A percentile compares a stretch with the other conserved stretches of the same genome.
phyloP scores from a whole-genome alignment of 2,113 vertebrate genomes.

The Chamaea fasciata region DNA sequence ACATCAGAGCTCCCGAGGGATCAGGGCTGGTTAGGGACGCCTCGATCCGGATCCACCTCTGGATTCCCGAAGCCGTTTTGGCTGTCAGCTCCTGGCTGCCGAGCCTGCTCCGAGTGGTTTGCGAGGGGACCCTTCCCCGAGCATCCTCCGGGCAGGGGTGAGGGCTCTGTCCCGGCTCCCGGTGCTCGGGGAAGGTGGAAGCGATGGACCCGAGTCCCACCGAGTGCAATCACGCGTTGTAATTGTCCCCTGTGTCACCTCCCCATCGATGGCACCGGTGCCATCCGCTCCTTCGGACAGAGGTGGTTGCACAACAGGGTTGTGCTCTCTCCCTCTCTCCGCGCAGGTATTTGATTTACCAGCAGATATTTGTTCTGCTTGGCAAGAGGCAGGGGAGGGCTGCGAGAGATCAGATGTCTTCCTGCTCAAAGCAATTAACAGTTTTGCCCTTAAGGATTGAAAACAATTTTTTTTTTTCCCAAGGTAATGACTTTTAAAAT shows the following conservation, averaged over 20 bases:
- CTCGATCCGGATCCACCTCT: background rate
- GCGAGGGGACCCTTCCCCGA: background rate
- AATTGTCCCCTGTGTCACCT: slow-evolving; percentile 36
- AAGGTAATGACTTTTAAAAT: background rate
- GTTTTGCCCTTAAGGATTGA: slow-evolving; percentile 28
- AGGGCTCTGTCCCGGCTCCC: background rate
- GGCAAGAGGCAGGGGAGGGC: background rate
- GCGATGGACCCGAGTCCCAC: background rate
- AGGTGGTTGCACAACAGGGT: background rate
- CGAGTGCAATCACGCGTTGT: background rate
- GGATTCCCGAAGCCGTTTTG: background rate
- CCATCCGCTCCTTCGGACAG: background rate
- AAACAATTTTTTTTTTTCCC: background rate
- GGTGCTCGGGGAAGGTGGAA: background rate
- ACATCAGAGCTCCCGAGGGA: background rate
- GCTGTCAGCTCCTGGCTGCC: background rate
- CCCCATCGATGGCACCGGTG: background rate
- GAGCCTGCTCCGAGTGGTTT: background rate
- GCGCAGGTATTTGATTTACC: slow-evolving; percentile 19
- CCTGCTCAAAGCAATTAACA: background rate
- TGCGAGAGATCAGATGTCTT: slow-evolving; percentile 1
- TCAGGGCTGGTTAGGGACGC: background rate
- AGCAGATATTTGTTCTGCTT: background rate
- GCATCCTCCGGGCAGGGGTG: background rate
- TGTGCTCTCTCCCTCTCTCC: background rate